Evolutionary conservation across 1,140 invertebrate species (phyloP).

Genomic region (Linepithema humile): DNA sequence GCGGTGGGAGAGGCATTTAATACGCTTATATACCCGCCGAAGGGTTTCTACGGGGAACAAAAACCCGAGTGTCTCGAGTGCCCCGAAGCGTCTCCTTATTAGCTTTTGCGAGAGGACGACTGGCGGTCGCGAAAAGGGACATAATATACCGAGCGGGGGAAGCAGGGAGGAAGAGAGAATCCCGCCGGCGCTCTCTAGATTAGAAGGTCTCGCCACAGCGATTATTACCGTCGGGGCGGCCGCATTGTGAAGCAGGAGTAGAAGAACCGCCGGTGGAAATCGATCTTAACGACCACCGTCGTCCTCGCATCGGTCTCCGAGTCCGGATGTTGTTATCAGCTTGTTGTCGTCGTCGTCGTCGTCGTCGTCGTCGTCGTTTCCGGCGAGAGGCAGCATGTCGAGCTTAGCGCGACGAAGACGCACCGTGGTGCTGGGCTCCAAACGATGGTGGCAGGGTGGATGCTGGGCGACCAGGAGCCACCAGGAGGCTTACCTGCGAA

Average conservation of each 20-base stretch:
- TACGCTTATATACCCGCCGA: slow-evolving; percentile 16
- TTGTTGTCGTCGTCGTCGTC: not conserved
- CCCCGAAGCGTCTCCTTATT: slow-evolving; percentile 49
- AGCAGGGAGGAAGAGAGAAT: not conserved
- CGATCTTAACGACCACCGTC: slow-evolving; percentile 45
- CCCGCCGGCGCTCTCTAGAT: slow-evolving; percentile 40
- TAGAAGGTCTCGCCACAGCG: slow-evolving; percentile 49
- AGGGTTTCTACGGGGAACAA: slow-evolving; percentile 43
- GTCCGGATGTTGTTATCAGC: slow-evolving; percentile 49
- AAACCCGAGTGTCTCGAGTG: slow-evolving; percentile 32
- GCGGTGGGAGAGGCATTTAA: slow-evolving; percentile 46
- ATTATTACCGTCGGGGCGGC: slow-evolving; percentile 36
- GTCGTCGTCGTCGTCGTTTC: slow-evolving; percentile 1
- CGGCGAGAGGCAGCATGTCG: slow-evolving; percentile 72
- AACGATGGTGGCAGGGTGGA: slow-evolving; percentile 82
- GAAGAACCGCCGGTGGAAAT: slow-evolving; percentile 19
- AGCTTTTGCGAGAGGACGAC: slow-evolving; percentile 40
- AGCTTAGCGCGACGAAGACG: slow-evolving; percentile 79
- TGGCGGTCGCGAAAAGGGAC: slow-evolving; percentile 38
- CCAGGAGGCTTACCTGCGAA: slow-evolving; percentile 82
- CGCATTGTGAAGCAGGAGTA: not conserved
- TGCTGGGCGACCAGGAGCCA: slow-evolving; percentile 83
- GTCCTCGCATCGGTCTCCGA: slow-evolving; percentile 4
- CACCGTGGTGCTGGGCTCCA: slow-evolving; percentile 79
- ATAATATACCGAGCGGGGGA: slow-evolving; percentile 9